Percentiles rank a stretch among this genome's conserved stretches.
Evolutionary conservation across 2,113 vertebrate species (phyloP).

Genomic region (Halcyon malimbica): DNA sequence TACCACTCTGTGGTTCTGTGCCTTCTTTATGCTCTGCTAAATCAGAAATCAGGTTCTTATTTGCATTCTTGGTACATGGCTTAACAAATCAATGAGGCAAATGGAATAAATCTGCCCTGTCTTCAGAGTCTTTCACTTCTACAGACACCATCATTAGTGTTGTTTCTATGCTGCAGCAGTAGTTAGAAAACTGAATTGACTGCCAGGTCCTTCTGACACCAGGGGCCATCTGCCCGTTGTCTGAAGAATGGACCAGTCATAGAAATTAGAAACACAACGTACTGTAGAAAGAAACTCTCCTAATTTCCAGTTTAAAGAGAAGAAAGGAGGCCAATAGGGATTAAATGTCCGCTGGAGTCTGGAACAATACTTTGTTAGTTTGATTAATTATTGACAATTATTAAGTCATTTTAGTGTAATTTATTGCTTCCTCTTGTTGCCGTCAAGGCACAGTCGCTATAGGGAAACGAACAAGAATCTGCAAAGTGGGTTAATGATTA

Average conservation of each 20-base stretch:
- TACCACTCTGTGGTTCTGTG: no score
- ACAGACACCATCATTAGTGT: background rate
- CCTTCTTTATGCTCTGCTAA: fast-evolving
- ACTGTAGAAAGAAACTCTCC: background rate
- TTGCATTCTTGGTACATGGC: background rate
- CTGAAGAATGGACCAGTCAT: background rate
- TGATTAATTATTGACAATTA: conserved; percentile 35
- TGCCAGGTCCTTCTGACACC: fast-evolving
- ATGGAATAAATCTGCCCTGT: background rate
- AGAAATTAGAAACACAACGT: background rate
- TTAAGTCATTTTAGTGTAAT: background rate
- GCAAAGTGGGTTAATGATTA: background rate
- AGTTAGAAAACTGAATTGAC: background rate
- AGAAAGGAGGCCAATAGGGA: background rate
- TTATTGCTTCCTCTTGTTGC: background rate
- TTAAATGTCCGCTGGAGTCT: background rate
- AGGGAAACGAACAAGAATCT: background rate
- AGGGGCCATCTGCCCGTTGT: background rate
- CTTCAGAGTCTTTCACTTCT: background rate
- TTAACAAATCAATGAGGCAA: background rate
- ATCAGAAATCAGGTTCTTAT: background rate
- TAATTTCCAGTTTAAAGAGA: background rate
- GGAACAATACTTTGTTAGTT: background rate
- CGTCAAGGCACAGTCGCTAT: background rate
- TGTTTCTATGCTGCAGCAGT: background rate